Conservation (phyloP, 2,113 vertebrate genomes). For the Mobula birostris region DNA sequence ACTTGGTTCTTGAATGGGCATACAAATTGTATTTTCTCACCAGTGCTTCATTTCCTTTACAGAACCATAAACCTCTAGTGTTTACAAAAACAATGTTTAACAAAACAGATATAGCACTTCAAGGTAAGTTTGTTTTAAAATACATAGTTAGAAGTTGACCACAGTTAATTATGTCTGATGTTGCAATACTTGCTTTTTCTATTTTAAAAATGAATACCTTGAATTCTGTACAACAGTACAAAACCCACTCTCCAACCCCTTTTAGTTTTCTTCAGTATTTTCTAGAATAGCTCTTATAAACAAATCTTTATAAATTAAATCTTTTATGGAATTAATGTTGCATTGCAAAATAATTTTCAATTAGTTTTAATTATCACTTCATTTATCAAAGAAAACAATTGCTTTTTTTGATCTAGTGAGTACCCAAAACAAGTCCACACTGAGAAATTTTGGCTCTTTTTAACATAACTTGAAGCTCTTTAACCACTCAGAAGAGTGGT, state of each 20-base stretch:
- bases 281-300: background rate
- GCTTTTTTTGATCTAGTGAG: background rate
- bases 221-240: background rate
- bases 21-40: background rate
- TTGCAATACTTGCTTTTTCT: background rate
- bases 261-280: background rate
- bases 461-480: background rate
- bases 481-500: background rate
- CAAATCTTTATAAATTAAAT: too few relatives aligned
- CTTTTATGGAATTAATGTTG: too few relatives aligned
- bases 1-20: background rate
- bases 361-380: background rate
- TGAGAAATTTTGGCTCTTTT: background rate
- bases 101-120: slow-evolving; percentile 66
- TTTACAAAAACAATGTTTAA: slow-evolving; percentile 74
- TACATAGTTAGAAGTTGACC: background rate
- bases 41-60: slow-evolving; percentile 42
- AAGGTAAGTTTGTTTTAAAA: slow-evolving; percentile 56
- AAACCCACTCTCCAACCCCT: background rate
- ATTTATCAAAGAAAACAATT: background rate
- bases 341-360: background rate
- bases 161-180: background rate
- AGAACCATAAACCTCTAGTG: slow-evolving; percentile 66
- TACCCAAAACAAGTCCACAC: background rate
- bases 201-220: background rate